Evolutionary conservation across 2,797 vertebrate genomes (phyloP).

Genomic region (Eremophila alpestris): DNA sequence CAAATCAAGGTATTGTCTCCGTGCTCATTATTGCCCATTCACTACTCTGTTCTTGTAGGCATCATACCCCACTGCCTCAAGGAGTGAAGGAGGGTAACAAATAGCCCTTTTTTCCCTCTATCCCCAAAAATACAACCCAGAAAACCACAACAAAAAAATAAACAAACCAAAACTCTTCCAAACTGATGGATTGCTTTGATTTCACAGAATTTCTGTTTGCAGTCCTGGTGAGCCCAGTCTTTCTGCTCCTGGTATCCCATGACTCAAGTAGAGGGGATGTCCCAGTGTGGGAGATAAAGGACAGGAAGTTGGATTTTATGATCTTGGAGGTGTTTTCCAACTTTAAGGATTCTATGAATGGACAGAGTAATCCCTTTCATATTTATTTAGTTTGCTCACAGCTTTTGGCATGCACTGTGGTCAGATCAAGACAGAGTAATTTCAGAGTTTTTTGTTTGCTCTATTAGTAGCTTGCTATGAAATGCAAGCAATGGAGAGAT

Average conservation of each 20-base stretch:
- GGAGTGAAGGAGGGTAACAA: background rate
- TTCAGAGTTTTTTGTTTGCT: slow-evolving; percentile 10
- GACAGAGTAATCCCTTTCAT: background rate
- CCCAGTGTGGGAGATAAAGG: background rate
- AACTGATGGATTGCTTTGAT: background rate
- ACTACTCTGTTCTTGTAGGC: background rate
- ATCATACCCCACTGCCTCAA: fast-evolving
- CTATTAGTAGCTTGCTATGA: background rate
- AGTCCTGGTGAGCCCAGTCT: background rate
- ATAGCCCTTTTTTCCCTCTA: background rate
- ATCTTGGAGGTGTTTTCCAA: background rate
- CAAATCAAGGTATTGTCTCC: background rate
- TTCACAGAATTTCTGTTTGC: background rate
- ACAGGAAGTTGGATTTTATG: background rate
- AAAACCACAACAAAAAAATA: background rate
- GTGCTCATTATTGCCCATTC: background rate
- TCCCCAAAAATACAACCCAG: background rate
- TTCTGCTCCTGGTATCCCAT: background rate
- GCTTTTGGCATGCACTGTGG: background rate
- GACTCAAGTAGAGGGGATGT: background rate
- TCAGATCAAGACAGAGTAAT: background rate
- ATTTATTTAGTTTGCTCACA: background rate
- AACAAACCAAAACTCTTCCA: background rate
- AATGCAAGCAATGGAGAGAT: slow-evolving; percentile 1
- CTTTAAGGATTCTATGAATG: background rate